phyloP scores from a whole-genome alignment of 2,797 vertebrate genomes.

The Lacerta bilineata region DNA sequence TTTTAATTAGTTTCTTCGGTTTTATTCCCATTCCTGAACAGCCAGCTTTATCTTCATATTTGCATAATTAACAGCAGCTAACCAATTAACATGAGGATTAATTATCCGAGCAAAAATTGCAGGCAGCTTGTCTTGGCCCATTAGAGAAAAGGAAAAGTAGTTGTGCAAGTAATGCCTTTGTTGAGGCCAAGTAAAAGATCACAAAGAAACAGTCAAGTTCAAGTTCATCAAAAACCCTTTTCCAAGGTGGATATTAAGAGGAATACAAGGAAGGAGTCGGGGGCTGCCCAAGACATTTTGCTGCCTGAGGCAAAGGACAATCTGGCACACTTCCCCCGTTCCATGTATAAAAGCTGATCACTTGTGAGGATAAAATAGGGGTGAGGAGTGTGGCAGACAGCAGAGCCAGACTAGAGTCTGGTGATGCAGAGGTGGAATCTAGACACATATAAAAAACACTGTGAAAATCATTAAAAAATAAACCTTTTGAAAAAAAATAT shows the following conservation, averaged over 20 bases:
- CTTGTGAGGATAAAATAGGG: no score
- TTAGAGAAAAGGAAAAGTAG: background rate
- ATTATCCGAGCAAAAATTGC: slow-evolving; percentile 9
- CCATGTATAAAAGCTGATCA: no score
- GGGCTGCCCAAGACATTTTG: no score
- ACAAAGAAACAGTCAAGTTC: background rate
- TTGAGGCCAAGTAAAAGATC: background rate
- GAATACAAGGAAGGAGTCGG: background rate
- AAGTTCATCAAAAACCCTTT: background rate
- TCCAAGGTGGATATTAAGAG: background rate
- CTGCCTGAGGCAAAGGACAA: no score
- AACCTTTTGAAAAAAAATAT: no score
- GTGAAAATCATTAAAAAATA: no score
- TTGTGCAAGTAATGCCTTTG: background rate
- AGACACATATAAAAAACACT: no score
- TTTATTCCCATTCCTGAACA: background rate
- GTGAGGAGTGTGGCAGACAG: no score
- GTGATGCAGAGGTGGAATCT: no score
- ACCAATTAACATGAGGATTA: background rate
- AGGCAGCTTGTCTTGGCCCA: background rate
- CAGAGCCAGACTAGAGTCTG: no score
- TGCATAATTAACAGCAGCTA: background rate
- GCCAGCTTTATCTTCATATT: background rate
- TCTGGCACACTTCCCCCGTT: no score
- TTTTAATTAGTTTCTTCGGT: slow-evolving; percentile 13